Percentiles rank a stretch among this genome's conserved stretches.
phyloP scores from a whole-genome alignment of 2,888 invertebrate species.

The Tinea trinotella region DNA sequence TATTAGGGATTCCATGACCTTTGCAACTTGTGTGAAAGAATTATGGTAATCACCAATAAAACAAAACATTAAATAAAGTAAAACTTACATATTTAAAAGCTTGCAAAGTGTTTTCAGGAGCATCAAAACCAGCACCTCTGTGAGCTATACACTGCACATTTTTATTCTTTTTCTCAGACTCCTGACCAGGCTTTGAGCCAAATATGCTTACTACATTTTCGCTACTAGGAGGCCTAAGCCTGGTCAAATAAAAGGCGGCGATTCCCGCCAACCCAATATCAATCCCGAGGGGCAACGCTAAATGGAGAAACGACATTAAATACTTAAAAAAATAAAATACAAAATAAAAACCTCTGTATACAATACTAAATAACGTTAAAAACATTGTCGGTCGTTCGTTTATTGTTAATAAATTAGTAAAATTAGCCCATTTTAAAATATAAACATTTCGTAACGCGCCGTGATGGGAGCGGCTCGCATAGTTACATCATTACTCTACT shows the following conservation, averaged over 20 bases:
- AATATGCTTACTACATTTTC: conserved; percentile 58
- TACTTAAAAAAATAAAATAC: conserved; percentile 35
- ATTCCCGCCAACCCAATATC: conserved; percentile 50
- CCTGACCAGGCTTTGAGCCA: conserved; percentile 65
- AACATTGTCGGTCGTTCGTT: conserved; percentile 51
- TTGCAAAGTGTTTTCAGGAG: conserved; percentile 84
- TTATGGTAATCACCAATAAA: too few relatives aligned
- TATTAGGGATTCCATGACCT: too few relatives aligned
- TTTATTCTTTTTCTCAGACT: conserved; percentile 49
- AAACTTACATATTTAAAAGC: conserved; percentile 78
- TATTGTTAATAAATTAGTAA: conserved; percentile 20
- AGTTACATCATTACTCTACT: neutral
- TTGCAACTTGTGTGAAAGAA: too few relatives aligned
- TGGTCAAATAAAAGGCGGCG: conserved; percentile 48
- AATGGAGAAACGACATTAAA: conserved; percentile 40
- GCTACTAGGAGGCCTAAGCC: conserved; percentile 49
- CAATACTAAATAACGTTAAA: conserved; percentile 35
- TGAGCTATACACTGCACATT: conserved; percentile 78
- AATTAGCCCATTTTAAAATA: conserved; percentile 45
- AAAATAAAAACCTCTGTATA: conserved; percentile 39
- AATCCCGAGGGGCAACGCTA: conserved; percentile 55
- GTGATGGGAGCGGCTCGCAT: conserved; percentile 1
- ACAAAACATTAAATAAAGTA: conserved; percentile 14
- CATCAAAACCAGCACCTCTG: conserved; percentile 82
- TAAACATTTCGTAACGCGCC: conserved; percentile 26